Evolutionary conservation across 2,888 invertebrate genomes (phyloP), one percentile per base, ranked within the genome.

Genomic region (Gryllus longicercus): DNA sequence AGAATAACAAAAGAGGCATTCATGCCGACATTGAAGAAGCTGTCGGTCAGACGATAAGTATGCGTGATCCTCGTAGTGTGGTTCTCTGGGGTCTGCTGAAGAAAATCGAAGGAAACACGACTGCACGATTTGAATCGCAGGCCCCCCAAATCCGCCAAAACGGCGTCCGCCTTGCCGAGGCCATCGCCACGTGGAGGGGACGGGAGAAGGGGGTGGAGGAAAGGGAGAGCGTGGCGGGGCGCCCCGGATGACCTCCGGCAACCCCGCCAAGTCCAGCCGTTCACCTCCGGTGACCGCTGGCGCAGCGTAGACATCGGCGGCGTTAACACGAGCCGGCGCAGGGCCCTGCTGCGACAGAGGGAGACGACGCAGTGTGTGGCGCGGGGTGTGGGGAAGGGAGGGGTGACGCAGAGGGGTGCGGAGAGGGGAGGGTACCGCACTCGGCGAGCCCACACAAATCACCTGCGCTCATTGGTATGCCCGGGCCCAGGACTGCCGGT

Each of bases 391-490:
- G 51, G 81, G 79, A 18, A 79, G 74, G 82, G 79, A 75, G 50
- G 76, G 76, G 50, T n/a, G 14, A 18, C 51, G 50, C 25, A 38
- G 50, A 5, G 49, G 3, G 51, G 18, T 3, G 75, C n/a, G 51
- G 77, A 76, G 79, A 76, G 83, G 83, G 78, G 76, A 76, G 83
- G 82, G 79, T 83, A 84, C 81, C 14, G 63, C 63, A n/a, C 63
- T n/a, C 63, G 63, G 16, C 63, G 63, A 63, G 82, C 83, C 82
- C 84, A 86, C 85, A 87, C 87, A 87, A 87, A 87, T 87, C 87
- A 87, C 86, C 84, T 79, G 83, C 81, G 81, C 82, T 84, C 84
- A 84, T 86, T 86, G 85, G 85, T 86, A 86, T 87, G 86, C 87
- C 74, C 78, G 49, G 74, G n/a, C 75, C 18, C 75, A 21, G 74